phyloP scores from a whole-genome alignment of 2,888 invertebrate genomes.

The Halictus quadricinctus region DNA sequence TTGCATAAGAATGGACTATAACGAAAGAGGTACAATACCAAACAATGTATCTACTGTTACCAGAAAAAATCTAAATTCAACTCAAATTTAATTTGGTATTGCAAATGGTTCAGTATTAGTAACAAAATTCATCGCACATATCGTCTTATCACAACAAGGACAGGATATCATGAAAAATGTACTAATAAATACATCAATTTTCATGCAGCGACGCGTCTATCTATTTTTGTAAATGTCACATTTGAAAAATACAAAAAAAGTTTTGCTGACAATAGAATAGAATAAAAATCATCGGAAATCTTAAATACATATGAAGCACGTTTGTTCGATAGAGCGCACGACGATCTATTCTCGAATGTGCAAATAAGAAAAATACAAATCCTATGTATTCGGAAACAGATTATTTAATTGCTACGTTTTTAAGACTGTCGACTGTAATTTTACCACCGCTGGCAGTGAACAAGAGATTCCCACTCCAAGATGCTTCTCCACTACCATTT shows the following conservation, averaged over 20 bases:
- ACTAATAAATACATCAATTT: conserved; percentile 20
- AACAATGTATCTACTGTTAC: conserved; percentile 57
- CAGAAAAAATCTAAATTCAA: conserved; percentile 16
- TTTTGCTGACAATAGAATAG: conserved; percentile 26
- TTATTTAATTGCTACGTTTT: conserved; percentile 93
- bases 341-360: conserved; percentile 17
- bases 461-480: conserved; percentile 93
- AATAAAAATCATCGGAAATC: conserved; percentile 21
- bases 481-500: conserved; percentile 88
- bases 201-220: not conserved
- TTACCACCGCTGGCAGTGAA: conserved; percentile 89
- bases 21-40: conserved; percentile 46
- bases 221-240: conserved; percentile 36
- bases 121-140: not conserved
- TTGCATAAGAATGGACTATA: conserved; percentile 54
- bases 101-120: not conserved
- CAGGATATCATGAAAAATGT: conserved; percentile 5
- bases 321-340: conserved; percentile 2
- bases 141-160: conserved; percentile 1
- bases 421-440: conserved; percentile 89
- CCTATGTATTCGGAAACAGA: conserved; percentile 37
- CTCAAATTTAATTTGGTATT: conserved; percentile 26
- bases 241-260: conserved; percentile 42
- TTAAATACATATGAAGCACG: conserved; percentile 27
- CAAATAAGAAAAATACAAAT: conserved; percentile 41